Base-by-base conservation (phyloP, 2,888 invertebrate genomes). In the Acrobasis repandana region DNA sequence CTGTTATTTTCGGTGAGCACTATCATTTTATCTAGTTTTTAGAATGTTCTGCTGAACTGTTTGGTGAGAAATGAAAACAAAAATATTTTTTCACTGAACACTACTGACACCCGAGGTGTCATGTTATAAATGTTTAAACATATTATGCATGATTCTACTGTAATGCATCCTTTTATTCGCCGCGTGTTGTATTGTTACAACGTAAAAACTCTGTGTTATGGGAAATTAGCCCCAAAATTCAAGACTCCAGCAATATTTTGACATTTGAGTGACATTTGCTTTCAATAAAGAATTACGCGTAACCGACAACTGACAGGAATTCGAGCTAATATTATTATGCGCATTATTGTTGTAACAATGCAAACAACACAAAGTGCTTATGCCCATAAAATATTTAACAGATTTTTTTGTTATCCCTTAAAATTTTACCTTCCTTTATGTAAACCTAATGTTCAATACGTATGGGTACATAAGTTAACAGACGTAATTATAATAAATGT, bases 201-300 rank as follows among this genome's bases (percentile, higher is more conserved):
- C 74, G 77, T 70, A 75, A 76, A 83, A 77, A 82, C 75, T 76
- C 71, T 65, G 82, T 77, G 75, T 79, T 82, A 77, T 77, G 80
- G 82, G 74, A 88, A 85, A 85, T 83, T 82, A 80, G 71, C 75
- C 80, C 81, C 76, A 73, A 81, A 84, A 78, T 79, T 78, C 73
- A 74, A 71, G 64, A 66, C 71, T 75, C 76, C 75, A 76, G 77
- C 73, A 76, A 80, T 85, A 75, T 86, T 88, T 81, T 86, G 90
- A 91, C 91, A 77, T 81, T 85, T 91, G 91, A 90, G 81, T 89
- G 92, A 92, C 91, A 88, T 82, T 80, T 81, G 76, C 84, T 88
- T 90, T 90, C 88, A 88, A 82, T 88, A 79, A 76, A 78, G 79
- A 80, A 85, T 85, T 82, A 83, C 74, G 80, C 79, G 86, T 81